A percentile compares a stretch with the other conserved stretches of the same genome.
Conservation (phyloP, 64 coral and sea anemone genomes). For the Montipora capricornis region DNA sequence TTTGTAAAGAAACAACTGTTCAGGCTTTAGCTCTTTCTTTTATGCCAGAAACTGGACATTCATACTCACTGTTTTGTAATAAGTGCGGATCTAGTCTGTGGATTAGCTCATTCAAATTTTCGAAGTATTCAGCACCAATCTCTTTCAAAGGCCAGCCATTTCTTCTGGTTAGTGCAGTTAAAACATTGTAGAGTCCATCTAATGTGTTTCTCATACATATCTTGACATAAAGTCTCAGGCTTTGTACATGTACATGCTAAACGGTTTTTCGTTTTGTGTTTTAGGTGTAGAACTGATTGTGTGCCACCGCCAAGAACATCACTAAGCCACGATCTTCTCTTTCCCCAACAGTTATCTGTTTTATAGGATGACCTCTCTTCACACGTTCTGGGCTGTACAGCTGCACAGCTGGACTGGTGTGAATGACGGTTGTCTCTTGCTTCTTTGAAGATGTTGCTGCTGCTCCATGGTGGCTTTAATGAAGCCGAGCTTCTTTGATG, state of each 20-base stretch:
- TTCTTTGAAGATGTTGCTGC: not conserved
- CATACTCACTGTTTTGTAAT: not conserved
- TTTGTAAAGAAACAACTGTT: conserved; percentile 45
- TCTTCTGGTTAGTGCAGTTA: conserved; percentile 45
- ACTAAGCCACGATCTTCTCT: conserved; percentile 42
- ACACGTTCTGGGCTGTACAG: conserved; percentile 32
- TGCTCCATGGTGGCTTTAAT: not conserved
- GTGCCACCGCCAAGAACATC: conserved; percentile 44
- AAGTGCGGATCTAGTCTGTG: conserved; percentile 4
- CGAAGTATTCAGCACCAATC: conserved; percentile 57
- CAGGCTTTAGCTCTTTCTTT: conserved; percentile 48
- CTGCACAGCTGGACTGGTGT: not conserved
- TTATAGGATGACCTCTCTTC: conserved; percentile 46
- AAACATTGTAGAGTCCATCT: conserved; percentile 47
- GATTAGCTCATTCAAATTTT: conserved; percentile 43
- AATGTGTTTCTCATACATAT: conserved; percentile 43
- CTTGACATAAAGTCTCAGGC: not conserved
- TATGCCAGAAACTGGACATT: conserved; percentile 41
- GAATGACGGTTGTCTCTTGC: not conserved
- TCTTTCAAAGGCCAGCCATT: conserved; percentile 66
- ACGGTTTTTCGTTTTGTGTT: conserved; percentile 20
- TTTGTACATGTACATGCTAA: not conserved
- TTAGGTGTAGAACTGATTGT: conserved; percentile 22
- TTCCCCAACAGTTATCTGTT: conserved; percentile 27
- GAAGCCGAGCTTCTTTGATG: not conserved